These are phyloP conservation scores for Pholis gunnellus DNA, from an alignment of 2,113 vertebrate genomes.

Conservation along the genomic window DNA sequence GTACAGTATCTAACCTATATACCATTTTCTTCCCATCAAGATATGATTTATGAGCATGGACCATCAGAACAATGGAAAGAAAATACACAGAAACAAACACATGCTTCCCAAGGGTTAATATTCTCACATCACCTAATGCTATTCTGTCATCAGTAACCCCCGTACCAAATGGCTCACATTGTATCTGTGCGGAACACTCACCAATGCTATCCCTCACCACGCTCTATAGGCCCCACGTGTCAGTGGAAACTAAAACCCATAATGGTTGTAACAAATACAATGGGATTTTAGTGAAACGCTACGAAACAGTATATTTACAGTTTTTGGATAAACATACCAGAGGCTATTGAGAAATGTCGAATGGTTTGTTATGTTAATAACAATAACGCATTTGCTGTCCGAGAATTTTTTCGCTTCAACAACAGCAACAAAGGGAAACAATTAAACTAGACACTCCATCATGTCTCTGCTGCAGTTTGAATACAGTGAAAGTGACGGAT, in stretches of 20 bases:
- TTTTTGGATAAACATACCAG: background rate
- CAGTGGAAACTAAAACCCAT: background rate
- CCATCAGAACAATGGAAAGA: conserved; percentile 30
- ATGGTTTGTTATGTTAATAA: background rate
- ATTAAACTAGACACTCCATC: background rate
- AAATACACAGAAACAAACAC: conserved; percentile 15
- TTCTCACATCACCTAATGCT: conserved; percentile 31
- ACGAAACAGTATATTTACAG: background rate
- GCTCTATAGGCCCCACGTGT: conserved; percentile 1
- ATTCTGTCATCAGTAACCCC: conserved; percentile 39
- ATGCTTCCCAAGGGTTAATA: conserved; percentile 32
- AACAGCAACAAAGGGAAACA: background rate
- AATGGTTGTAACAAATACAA: background rate
- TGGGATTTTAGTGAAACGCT: background rate
- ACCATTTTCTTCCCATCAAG: conserved; percentile 9
- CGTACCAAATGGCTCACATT: conserved; percentile 26
- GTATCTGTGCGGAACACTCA: conserved; percentile 6
- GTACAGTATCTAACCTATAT: background rate
- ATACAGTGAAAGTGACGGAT: background rate
- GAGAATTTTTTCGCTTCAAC: background rate
- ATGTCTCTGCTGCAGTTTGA: conserved; percentile 8
- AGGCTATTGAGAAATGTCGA: background rate
- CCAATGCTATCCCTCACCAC: background rate
- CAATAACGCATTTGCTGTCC: background rate
- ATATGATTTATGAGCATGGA: conserved; percentile 39